Evolutionary conservation across 1,140 invertebrate species (phyloP), one percentile per base, ranked within the genome.

Genomic region (Grapholita molesta): DNA sequence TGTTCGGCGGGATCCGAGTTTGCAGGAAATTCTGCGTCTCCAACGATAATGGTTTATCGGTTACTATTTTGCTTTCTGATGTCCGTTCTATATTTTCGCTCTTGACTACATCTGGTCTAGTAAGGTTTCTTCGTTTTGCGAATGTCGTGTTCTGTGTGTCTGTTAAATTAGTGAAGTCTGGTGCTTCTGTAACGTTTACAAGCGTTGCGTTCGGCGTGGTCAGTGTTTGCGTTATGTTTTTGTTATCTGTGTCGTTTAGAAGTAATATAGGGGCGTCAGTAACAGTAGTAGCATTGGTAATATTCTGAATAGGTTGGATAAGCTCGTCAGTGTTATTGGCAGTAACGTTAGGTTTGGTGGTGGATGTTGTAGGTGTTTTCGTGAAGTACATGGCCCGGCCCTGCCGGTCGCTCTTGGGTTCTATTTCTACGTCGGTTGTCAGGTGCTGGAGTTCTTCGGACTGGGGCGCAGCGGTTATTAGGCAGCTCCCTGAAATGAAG

Each of bases 351-450:
- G 66, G 57, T 33, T 70, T 71, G 33, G 71, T 76, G 61, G 73
- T 64, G 48, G 68, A 48, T 23, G 42, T 35, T 38, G 72, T 70
- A 23, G 66, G 57, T 0, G 83, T 82, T 72, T 90, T 90, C 0
- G 84, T 82, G 71, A 84, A 86, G 80, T 91, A 90, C 85, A 89
- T 86, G 42, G 88, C 89, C 28, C 86, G 83, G n/a, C 82, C 70
- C 65, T 86, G 83, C 66, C 89, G 74, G 6, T 88, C 87, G 24
- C 74, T 69, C 18, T 76, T 23, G 25, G 55, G 79, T 15, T 83
- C 79, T 2, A 73, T 66, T 28, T 79, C 70, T 7, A 75, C 33
- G 33, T 88, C 78, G 0, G 81, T 71, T 18, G 71, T 79, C 6
- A 73, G 67, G 52, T 75, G 77, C 57, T 79, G 77, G 1, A 80